Conservation (phyloP, 2,797 vertebrate genomes). For the Champsocephalus esox region DNA sequence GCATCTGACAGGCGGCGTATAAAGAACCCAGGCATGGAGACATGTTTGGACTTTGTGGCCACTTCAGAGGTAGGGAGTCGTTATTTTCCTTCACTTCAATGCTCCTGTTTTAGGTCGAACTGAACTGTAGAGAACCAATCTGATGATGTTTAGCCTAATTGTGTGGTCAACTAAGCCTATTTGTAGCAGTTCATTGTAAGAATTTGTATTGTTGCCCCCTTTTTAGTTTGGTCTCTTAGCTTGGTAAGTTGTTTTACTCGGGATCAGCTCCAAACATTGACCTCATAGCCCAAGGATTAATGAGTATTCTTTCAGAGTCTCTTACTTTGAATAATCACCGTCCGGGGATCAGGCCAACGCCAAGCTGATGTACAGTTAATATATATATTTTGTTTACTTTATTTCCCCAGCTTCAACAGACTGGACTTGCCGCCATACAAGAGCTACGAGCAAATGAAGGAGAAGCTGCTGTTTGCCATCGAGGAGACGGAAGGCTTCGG, state of each 20-base stretch:
- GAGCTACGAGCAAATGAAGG: slow-evolving; percentile 96
- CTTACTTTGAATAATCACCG: background rate
- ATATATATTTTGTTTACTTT: background rate
- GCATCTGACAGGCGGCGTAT: too few species aligned
- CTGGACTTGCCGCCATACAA: slow-evolving; percentile 96
- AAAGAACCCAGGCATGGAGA: too few species aligned
- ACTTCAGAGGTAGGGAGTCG: too few species aligned
- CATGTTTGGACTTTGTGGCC: too few species aligned
- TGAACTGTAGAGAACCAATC: too few species aligned
- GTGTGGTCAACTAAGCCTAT: background rate
- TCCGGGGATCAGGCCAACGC: background rate
- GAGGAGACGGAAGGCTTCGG: slow-evolving; percentile 98
- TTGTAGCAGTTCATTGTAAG: background rate
- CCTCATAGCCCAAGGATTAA: background rate
- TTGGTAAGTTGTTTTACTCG: background rate
- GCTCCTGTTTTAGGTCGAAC: too few species aligned
- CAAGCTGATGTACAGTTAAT: background rate
- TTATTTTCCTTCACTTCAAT: too few species aligned
- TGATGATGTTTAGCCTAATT: too few species aligned
- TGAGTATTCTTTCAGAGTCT: background rate
- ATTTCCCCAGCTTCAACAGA: slow-evolving; percentile 87
- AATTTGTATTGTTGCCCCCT: background rate
- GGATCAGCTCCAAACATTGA: background rate
- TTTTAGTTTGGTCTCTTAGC: background rate
- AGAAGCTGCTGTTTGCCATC: slow-evolving; percentile 95